A percentile compares a stretch with the other conserved stretches of the same genome.
These are phyloP conservation scores for Polyergus mexicanus DNA, from an alignment of 1,140 invertebrate species.

Conservation along the genomic window DNA sequence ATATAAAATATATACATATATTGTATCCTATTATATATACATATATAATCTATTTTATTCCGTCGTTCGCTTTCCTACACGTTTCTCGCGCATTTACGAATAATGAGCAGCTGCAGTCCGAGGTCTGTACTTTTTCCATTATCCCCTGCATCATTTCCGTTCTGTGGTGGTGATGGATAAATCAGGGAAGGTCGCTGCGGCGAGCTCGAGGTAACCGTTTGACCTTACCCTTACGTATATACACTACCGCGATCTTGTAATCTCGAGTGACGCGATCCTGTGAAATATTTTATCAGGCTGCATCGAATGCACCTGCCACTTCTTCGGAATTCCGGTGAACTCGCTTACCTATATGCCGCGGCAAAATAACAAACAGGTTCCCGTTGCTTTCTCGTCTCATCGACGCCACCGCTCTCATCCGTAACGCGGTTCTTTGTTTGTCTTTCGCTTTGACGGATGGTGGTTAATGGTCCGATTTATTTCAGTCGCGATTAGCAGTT, in stretches of 20 bases:
- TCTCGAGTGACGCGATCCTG: conserved; percentile 59
- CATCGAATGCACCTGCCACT: conserved; percentile 17
- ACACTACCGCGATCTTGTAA: conserved; percentile 60
- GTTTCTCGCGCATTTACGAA: not conserved
- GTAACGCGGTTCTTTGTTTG: conserved; percentile 33
- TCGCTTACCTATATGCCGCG: not conserved
- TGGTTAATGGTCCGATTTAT: conserved; percentile 69
- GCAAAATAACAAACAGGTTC: not conserved
- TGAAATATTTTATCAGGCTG: conserved; percentile 68
- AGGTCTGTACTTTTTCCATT: conserved; percentile 63
- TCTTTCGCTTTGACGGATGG: conserved; percentile 59
- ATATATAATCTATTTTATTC: not conserved
- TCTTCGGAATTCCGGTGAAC: not conserved
- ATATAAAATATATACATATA: not conserved
- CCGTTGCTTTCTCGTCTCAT: conserved; percentile 5
- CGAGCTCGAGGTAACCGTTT: conserved; percentile 34
- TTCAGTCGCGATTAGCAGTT: conserved; percentile 60
- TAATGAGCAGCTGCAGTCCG: conserved; percentile 20
- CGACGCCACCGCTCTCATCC: not conserved
- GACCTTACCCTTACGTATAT: conserved; percentile 53
- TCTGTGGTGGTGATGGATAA: conserved; percentile 44
- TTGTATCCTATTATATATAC: not conserved
- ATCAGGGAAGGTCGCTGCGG: conserved; percentile 58
- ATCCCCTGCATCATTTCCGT: conserved; percentile 43
- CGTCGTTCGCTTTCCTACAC: not conserved